Percentiles rank a stretch among this genome's conserved stretches.
Conservation (phyloP, 2,113 vertebrate genomes). For the Urocolius indicus region DNA sequence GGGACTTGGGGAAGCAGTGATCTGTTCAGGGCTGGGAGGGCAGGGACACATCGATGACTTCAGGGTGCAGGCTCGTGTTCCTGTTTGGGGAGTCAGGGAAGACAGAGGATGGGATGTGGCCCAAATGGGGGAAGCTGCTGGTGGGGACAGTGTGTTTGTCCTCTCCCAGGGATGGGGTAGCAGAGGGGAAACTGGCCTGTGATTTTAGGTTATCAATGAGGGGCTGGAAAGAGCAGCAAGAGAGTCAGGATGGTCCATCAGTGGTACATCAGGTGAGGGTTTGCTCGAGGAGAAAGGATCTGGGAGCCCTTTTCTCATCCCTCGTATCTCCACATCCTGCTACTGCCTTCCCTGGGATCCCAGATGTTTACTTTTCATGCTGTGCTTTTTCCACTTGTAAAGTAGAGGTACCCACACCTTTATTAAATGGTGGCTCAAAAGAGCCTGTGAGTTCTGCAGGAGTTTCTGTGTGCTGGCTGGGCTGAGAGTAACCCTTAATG, state of each 20-base stretch:
- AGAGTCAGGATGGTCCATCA: neutral
- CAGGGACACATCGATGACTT: neutral
- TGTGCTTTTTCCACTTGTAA: accelerated
- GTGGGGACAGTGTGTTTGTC: neutral
- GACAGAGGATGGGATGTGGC: neutral
- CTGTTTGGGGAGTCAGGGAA: neutral
- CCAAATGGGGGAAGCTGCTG: accelerated
- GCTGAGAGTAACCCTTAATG: neutral
- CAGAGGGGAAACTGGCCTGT: no score
- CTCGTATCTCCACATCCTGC: accelerated
- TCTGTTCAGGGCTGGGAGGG: neutral
- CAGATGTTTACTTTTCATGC: neutral
- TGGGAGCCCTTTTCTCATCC: neutral
- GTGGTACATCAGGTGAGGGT: neutral
- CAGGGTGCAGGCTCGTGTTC: neutral
- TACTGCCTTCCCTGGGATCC: neutral
- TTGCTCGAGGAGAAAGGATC: neutral
- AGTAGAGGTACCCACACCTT: accelerated
- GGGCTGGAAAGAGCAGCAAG: neutral
- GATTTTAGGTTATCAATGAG: neutral
- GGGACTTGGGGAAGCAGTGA: neutral
- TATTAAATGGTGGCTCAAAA: neutral
- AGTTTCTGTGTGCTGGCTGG: neutral
- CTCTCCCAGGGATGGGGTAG: neutral
- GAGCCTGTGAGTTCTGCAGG: neutral